phyloP scores from a whole-genome alignment of 2,797 vertebrate genomes.

The Eulemur coronatus region DNA sequence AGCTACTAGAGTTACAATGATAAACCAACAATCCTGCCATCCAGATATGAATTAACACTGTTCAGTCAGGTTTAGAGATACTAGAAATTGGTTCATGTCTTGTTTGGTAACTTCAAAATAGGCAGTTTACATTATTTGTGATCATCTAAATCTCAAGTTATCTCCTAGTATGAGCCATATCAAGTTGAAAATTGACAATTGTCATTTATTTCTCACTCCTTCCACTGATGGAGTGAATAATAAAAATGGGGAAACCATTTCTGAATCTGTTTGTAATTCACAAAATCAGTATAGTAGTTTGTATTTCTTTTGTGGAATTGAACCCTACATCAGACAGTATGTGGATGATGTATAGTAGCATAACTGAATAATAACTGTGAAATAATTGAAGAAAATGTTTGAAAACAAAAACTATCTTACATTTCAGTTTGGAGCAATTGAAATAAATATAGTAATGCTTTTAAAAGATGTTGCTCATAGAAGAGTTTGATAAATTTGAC shows the following conservation, averaged over 20 bases:
- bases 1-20: neutral
- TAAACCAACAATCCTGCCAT: neutral
- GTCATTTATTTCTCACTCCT: neutral
- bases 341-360: neutral
- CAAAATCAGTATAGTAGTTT: neutral
- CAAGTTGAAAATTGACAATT: neutral
- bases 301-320: neutral
- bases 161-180: neutral
- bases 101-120: slow-evolving; percentile 13
- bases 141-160: neutral
- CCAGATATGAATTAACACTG: neutral
- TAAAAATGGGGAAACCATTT: neutral
- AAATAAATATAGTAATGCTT: neutral
- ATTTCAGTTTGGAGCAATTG: neutral
- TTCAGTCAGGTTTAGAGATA: neutral
- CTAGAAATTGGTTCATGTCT: neutral
- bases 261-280: neutral
- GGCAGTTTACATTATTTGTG: neutral
- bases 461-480: neutral
- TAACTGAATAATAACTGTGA: neutral
- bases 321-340: neutral
- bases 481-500: neutral
- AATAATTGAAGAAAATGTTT: neutral
- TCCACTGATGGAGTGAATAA: neutral
- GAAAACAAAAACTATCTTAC: neutral